Evolutionary conservation across 2,113 vertebrate genomes (phyloP).

Genomic region (Coptodon rendalli): DNA sequence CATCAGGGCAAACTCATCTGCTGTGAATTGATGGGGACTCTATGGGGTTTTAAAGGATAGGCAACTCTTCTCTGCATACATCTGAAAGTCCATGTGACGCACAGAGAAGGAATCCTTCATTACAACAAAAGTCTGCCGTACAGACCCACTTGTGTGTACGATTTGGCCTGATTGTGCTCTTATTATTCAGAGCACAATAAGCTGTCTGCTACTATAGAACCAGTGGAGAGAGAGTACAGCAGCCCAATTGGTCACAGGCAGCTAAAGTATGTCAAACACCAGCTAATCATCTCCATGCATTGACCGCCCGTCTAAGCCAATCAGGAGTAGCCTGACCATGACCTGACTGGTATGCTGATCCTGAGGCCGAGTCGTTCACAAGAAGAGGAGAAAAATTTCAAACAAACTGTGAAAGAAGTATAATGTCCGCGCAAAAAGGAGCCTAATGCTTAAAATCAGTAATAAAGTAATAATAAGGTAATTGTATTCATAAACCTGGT

Average conservation of each 20-base stretch:
- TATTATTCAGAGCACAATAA: background rate
- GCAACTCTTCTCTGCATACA: background rate
- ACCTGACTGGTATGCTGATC: background rate
- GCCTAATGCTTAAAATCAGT: background rate
- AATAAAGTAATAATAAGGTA: background rate
- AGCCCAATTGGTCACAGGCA: background rate
- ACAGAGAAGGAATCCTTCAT: background rate
- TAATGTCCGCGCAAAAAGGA: background rate
- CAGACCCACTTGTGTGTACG: background rate
- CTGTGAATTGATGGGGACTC: background rate
- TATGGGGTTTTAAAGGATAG: background rate
- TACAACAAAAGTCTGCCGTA: background rate
- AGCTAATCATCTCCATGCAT: slow-evolving; percentile 19
- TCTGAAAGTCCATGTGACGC: background rate
- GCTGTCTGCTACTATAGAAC: background rate
- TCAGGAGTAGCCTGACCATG: slow-evolving; percentile 5
- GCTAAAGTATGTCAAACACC: background rate
- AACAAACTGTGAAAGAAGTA: background rate
- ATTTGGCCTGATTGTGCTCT: background rate
- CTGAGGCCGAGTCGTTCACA: background rate
- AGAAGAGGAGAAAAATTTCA: background rate
- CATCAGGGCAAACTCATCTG: background rate
- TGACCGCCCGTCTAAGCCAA: slow-evolving; percentile 16
- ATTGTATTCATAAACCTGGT: background rate
- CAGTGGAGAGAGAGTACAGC: background rate